Percentiles rank a stretch among this genome's conserved stretches.
Conservation (phyloP, 1,140 invertebrate genomes). For the Lordiphosa mommai region DNA sequence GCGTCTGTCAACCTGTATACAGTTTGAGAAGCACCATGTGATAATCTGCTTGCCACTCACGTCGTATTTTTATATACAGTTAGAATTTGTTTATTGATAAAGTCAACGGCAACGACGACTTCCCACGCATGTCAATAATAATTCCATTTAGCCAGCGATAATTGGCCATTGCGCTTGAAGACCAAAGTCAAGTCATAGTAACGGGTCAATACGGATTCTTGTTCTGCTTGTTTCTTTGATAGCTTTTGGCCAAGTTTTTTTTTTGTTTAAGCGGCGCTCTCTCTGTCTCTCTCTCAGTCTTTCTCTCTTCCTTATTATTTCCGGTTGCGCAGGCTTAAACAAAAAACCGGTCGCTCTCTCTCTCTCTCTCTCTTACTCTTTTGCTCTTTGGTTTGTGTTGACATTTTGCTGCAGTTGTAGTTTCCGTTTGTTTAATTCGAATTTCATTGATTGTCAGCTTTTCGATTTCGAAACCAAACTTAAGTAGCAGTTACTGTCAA, state of each 20-base stretch:
- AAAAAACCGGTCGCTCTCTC: conserved; percentile 35
- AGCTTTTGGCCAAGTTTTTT: conserved; percentile 23
- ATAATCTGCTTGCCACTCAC: conserved; percentile 43
- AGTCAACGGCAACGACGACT: conserved; percentile 40
- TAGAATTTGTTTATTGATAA: conserved; percentile 31
- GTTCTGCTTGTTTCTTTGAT: conserved; percentile 30
- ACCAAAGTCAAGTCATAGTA: conserved; percentile 37
- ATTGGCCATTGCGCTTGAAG: conserved; percentile 56
- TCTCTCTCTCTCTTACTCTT: conserved; percentile 14
- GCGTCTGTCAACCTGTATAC: conserved; percentile 25
- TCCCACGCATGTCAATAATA: conserved; percentile 67
- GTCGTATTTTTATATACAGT: conserved; percentile 24
- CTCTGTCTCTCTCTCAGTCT: conserved; percentile 3
- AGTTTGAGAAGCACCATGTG: conserved; percentile 45
- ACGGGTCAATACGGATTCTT: conserved; percentile 30
- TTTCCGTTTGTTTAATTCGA: conserved; percentile 38
- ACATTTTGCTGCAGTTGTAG: conserved; percentile 52
- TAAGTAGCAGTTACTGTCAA: conserved; percentile 5
- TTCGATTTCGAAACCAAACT: conserved; percentile 14
- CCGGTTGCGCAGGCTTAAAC: conserved; percentile 37
- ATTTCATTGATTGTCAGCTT: conserved; percentile 48
- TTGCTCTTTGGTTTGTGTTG: conserved; percentile 35
- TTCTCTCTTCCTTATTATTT: conserved; percentile 22
- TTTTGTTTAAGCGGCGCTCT: not conserved
- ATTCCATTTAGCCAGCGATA: conserved; percentile 64